Percentiles rank a stretch among this genome's conserved stretches.
Evolutionary conservation across 2,113 vertebrate species (phyloP).

Genomic region (Junco hyemalis): DNA sequence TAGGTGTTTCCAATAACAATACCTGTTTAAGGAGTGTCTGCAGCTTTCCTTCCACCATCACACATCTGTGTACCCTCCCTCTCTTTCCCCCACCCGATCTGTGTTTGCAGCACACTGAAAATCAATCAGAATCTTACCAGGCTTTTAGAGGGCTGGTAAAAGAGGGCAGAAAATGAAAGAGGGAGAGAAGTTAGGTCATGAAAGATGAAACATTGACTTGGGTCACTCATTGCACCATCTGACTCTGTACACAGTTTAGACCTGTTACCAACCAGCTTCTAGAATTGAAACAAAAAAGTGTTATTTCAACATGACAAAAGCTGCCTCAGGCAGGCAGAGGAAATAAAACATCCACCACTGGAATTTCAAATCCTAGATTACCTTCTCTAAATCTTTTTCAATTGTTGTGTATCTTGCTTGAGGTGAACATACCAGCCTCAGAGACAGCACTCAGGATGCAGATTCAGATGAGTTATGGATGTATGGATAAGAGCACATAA

Average conservation of each 20-base stretch:
- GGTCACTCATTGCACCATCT: neutral
- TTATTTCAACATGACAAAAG: neutral
- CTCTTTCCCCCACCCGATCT: neutral
- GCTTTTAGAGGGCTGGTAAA: neutral
- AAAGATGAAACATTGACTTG: neutral
- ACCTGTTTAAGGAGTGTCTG: neutral
- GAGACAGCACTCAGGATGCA: neutral
- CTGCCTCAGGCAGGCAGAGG: neutral
- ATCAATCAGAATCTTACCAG: neutral
- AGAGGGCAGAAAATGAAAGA: neutral
- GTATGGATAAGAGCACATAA: neutral
- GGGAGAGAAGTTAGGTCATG: neutral
- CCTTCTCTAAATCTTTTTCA: neutral
- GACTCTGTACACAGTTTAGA: neutral
- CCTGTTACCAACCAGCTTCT: neutral
- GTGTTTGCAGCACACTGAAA: neutral
- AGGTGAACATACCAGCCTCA: neutral
- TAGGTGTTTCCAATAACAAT: accelerated
- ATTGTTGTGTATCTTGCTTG: neutral
- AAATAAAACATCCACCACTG: neutral
- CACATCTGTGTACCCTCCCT: neutral
- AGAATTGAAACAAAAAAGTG: neutral
- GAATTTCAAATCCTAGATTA: neutral
- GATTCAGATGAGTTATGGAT: neutral
- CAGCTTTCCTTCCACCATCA: neutral